Percentiles rank a stretch among this genome's conserved stretches.
Evolutionary conservation across 2,113 vertebrate genomes (phyloP).

Genomic region (Pterocles burchelli): DNA sequence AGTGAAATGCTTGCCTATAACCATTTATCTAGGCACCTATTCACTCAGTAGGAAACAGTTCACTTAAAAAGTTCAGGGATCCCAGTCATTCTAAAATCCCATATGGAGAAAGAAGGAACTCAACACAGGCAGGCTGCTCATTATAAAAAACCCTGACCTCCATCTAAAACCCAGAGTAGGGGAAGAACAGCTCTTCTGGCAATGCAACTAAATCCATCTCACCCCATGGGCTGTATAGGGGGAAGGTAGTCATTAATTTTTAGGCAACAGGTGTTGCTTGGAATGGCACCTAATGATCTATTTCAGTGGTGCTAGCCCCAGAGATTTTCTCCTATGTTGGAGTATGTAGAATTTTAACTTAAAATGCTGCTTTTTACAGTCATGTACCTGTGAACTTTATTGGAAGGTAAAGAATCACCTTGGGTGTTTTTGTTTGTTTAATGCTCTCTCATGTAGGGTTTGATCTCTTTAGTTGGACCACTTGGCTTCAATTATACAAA

Average conservation of each 20-base stretch:
- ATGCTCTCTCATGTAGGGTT: background rate
- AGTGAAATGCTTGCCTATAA: background rate
- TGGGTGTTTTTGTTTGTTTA: background rate
- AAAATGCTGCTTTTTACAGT: slow-evolving; percentile 9
- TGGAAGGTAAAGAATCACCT: background rate
- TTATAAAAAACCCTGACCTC: background rate
- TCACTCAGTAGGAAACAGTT: background rate
- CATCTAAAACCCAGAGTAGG: background rate
- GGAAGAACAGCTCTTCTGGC: background rate
- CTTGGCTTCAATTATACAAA: background rate
- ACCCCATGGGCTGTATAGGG: background rate
- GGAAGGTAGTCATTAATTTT: background rate
- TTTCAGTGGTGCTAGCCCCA: background rate
- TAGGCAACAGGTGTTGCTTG: background rate
- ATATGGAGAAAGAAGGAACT: background rate
- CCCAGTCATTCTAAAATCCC: background rate
- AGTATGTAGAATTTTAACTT: background rate
- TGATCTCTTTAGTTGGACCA: background rate
- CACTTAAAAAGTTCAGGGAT: background rate
- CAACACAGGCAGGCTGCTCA: background rate
- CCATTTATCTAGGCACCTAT: background rate
- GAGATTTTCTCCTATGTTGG: background rate
- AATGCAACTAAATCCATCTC: background rate
- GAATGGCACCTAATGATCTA: background rate
- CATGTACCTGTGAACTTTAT: background rate